A percentile compares a stretch with the other conserved stretches of the same genome.
phyloP scores from a whole-genome alignment of 2,888 invertebrate species.

The Netelia inedita region DNA sequence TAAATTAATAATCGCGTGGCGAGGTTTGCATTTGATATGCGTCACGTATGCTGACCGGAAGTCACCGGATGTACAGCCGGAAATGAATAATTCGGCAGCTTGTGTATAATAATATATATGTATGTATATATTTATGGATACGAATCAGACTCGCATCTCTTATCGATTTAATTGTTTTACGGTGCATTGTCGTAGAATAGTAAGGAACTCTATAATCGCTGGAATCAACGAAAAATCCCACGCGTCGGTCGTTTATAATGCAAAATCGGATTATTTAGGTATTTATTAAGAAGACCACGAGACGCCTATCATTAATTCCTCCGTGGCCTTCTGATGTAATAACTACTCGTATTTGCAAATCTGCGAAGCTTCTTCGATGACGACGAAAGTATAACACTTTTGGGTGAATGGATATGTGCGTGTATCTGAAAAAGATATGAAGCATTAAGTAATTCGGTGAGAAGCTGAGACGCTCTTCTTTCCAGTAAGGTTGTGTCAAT shows the following conservation, averaged over 20 bases:
- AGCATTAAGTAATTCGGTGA: conserved; percentile 22
- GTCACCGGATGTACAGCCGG: conserved; percentile 43
- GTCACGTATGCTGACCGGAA: conserved; percentile 17
- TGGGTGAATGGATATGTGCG: neutral
- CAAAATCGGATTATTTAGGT: conserved; percentile 21
- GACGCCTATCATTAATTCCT: conserved; percentile 43
- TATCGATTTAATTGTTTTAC: conserved; percentile 20
- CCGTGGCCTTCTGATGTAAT: too few species aligned
- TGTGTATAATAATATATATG: conserved; percentile 7
- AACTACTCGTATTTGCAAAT: too few species aligned
- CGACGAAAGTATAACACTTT: too few species aligned
- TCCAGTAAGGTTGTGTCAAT: too few species aligned
- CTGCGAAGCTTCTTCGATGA: too few species aligned
- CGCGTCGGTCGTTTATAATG: conserved; percentile 5
- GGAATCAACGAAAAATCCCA: neutral
- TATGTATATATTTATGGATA: neutral
- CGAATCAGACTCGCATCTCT: conserved; percentile 23
- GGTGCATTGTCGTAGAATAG: conserved; percentile 31
- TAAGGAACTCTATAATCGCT: conserved; percentile 36
- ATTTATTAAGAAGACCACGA: conserved; percentile 26
- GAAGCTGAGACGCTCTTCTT: neutral
- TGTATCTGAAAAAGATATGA: neutral
- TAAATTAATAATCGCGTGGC: conserved; percentile 42
- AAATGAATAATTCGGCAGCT: conserved; percentile 64
- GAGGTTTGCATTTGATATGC: conserved; percentile 4